Conservation (phyloP, 2,113 vertebrate species). For the Festucalex cinctus region DNA sequence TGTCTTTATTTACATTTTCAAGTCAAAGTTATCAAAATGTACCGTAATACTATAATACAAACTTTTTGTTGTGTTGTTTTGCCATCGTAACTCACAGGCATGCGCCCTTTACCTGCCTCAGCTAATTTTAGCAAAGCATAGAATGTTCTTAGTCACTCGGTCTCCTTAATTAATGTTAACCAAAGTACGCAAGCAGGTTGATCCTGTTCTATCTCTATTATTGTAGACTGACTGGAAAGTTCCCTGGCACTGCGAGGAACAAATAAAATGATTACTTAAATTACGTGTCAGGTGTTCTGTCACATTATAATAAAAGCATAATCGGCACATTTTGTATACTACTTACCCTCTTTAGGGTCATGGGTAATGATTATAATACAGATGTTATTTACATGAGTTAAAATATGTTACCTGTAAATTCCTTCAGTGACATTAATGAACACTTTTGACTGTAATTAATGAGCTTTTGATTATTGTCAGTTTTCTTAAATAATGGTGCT, state of each 20-base stretch:
- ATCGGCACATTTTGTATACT: not conserved
- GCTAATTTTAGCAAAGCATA: slow-evolving; percentile 30
- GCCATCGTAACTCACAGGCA: not conserved
- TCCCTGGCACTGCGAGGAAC: not conserved
- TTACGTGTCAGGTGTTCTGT: not conserved
- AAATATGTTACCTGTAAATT: not conserved
- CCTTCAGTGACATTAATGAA: not conserved
- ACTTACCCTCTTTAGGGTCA: not conserved
- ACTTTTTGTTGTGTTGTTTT: not conserved
- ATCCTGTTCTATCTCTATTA: slow-evolving; percentile 31
- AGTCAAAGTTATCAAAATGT: not conserved
- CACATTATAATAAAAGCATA: not conserved
- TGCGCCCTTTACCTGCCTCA: slow-evolving; percentile 23
- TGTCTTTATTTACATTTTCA: not conserved
- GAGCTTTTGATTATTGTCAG: not conserved
- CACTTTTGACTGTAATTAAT: not conserved
- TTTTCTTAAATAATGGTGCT: not conserved
- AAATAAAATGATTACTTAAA: not conserved
- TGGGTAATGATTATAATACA: not conserved
- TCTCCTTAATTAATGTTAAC: slow-evolving; percentile 36
- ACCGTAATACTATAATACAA: not conserved
- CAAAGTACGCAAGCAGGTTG: slow-evolving; percentile 48
- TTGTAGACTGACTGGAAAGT: slow-evolving; percentile 5
- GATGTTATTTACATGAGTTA: not conserved
- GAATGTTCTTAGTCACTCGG: slow-evolving; percentile 22